phyloP scores from a whole-genome alignment of 2,113 vertebrate genomes.

The Silurus meridionalis region DNA sequence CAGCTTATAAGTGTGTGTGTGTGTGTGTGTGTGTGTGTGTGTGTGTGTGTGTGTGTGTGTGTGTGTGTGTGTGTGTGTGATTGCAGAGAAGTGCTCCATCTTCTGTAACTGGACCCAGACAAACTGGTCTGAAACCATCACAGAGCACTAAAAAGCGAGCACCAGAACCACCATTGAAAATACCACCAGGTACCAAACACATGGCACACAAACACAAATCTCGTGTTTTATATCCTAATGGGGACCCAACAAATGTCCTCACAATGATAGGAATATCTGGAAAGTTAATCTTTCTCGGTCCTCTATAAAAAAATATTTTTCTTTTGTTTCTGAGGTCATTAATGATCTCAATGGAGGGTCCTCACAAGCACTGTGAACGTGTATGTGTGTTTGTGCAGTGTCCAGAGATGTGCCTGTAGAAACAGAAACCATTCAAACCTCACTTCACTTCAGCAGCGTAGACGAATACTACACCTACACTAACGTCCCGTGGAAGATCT shows the following conservation, averaged over 20 bases:
- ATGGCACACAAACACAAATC: not conserved
- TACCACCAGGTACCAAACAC: constrained; percentile 68
- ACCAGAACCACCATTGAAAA: constrained; percentile 51
- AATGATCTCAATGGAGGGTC: not conserved
- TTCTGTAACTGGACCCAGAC: constrained; percentile 52
- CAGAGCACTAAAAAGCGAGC: constrained; percentile 64
- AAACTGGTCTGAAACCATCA: constrained; percentile 74
- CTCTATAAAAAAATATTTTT: not conserved
- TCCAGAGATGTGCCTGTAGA: constrained; percentile 81
- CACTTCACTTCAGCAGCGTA: constrained; percentile 79
- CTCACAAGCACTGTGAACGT: not conserved
- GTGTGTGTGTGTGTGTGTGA: constrained; percentile 6
- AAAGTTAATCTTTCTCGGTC: no score
- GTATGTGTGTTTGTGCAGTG: constrained; percentile 53
- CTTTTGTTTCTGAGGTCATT: not conserved
- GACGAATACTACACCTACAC: constrained; percentile 88
- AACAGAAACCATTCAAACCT: constrained; percentile 81
- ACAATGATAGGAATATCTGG: not conserved
- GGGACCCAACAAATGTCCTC: not conserved
- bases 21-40: not conserved
- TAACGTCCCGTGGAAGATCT: constrained; percentile 87
- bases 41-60: not conserved
- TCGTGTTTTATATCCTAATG: not conserved
- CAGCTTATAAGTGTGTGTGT: not conserved
- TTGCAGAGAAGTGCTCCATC: constrained; percentile 44